Evolutionary conservation across 2,888 invertebrate genomes (phyloP).

Genomic region (Altica lythri): DNA sequence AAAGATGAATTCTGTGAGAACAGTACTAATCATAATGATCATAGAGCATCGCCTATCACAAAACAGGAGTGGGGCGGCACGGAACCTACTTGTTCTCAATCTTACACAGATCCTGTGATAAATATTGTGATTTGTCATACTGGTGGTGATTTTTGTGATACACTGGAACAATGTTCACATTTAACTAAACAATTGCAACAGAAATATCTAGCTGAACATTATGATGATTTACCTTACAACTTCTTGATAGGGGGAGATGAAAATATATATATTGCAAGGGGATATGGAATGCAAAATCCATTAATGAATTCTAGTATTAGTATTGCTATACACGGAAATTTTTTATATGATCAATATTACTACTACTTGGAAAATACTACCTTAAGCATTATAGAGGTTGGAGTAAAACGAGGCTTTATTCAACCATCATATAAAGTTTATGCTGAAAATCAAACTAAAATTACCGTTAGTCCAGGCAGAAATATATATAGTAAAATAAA

Average conservation of each 20-base stretch:
- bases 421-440: constrained; percentile 58
- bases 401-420: constrained; percentile 54
- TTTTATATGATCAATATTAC: constrained; percentile 41
- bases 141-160: constrained; percentile 56
- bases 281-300: constrained; percentile 44
- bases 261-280: constrained; percentile 72
- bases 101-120: constrained; percentile 17
- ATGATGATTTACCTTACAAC: constrained; percentile 59
- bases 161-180: constrained; percentile 57
- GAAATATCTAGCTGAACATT: constrained; percentile 42
- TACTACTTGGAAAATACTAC: constrained; percentile 57
- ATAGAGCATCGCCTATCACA: neutral
- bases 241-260: constrained; percentile 74
- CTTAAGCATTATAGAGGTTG: constrained; percentile 56
- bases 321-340: constrained; percentile 39
- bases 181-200: constrained; percentile 59
- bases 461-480: constrained; percentile 12
- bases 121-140: constrained; percentile 60
- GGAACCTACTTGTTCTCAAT: constrained; percentile 51
- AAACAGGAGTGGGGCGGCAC: constrained; percentile 65
- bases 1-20: too few species aligned
- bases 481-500: constrained; percentile 19
- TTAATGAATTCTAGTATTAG: constrained; percentile 29
- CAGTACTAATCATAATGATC: too few species aligned
- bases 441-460: constrained; percentile 60